Evolutionary conservation across 2,113 vertebrate genomes (phyloP).

Genomic region (Mustelus asterias): DNA sequence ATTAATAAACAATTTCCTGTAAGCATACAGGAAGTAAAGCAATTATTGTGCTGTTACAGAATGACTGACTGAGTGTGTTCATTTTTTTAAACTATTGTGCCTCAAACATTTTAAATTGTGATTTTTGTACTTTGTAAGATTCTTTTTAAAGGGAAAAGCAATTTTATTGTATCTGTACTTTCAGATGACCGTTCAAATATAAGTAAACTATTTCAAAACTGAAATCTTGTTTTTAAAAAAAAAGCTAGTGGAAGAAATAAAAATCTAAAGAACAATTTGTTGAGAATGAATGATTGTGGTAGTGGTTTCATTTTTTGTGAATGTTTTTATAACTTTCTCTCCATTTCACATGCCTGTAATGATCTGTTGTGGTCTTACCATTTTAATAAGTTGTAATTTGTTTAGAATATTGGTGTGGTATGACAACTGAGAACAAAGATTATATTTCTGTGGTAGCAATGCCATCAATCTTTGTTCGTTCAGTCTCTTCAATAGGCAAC

Average conservation of each 20-base stretch:
- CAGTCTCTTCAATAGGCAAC: neutral
- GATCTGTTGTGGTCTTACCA: neutral
- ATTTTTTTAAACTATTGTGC: neutral
- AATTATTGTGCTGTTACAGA: neutral
- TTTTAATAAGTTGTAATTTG: conserved; percentile 3
- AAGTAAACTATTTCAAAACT: neutral
- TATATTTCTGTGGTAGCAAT: neutral
- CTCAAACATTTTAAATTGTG: neutral
- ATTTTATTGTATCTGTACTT: neutral
- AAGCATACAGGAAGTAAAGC: neutral
- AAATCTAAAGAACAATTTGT: neutral
- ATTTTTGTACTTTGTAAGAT: neutral
- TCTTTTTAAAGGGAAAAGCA: neutral
- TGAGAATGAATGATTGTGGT: neutral
- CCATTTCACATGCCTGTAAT: neutral
- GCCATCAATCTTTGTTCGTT: neutral
- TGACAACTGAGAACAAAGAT: neutral
- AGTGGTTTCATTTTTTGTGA: neutral
- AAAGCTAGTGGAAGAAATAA: neutral
- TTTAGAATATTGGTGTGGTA: neutral
- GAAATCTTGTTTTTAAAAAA: neutral
- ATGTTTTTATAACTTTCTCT: neutral
- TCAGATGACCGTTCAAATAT: neutral
- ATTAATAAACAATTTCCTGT: neutral
- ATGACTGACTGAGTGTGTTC: neutral